Conservation (phyloP, 2,113 vertebrate genomes). For the Pollimyrus isidori region DNA sequence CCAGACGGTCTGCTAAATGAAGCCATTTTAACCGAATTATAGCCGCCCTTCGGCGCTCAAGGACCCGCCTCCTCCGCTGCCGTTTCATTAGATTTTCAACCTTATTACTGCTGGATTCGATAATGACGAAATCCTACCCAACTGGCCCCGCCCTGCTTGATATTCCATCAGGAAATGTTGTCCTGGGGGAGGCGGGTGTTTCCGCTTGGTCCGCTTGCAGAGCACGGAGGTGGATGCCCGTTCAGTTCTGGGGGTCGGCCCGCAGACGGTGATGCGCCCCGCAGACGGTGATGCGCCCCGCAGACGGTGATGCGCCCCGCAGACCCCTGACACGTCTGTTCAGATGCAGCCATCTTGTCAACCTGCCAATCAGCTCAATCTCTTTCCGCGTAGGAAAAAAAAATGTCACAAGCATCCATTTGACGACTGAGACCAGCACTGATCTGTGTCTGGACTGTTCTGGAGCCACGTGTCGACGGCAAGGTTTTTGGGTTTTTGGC, state of each 20-base stretch:
- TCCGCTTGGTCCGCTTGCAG: neutral
- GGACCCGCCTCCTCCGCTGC: constrained; percentile 4
- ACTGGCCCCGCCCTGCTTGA: neutral
- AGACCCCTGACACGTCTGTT: neutral
- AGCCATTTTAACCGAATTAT: constrained; percentile 58
- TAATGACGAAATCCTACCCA: neutral
- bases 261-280: no score
- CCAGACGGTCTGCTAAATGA: constrained; percentile 62
- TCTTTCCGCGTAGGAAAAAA: neutral
- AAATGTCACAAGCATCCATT: neutral
- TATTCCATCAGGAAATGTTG: neutral
- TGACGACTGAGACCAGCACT: neutral
- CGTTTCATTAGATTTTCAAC: neutral
- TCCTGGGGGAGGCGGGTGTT: neutral
- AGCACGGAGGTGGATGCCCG: neutral
- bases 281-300: neutral
- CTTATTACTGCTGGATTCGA: neutral
- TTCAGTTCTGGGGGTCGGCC: neutral
- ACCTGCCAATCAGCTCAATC: neutral
- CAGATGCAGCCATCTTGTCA: neutral
- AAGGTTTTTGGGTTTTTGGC: neutral
- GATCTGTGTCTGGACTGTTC: neutral
- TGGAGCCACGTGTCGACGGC: no score
- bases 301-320: no score
- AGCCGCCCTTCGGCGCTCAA: constrained; percentile 45